Percentiles rank a stretch among this genome's conserved stretches.
These are phyloP conservation scores for Myotis yumanensis DNA, from an alignment of 2,113 vertebrate genomes.

Conservation along the genomic window DNA sequence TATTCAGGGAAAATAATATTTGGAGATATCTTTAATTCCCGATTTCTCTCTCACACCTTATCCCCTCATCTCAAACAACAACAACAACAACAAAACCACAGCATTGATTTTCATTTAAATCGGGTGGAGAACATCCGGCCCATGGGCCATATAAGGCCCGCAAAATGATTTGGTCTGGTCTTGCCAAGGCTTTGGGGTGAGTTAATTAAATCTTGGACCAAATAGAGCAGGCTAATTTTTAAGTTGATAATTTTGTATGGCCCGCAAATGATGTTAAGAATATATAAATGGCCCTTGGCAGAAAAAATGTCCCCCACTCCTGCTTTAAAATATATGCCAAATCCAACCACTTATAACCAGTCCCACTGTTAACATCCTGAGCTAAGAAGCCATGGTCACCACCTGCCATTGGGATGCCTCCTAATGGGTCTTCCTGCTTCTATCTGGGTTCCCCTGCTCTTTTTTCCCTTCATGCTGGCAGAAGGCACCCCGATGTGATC, in stretches of 20 bases:
- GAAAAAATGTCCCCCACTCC: no score
- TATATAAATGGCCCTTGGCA: no score
- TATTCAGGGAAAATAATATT: background rate
- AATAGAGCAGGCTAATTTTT: no score
- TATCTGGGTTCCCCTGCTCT: no score
- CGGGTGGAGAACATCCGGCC: no score
- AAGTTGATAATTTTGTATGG: no score
- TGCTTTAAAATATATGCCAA: background rate
- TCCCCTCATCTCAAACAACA: background rate
- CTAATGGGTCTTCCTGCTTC: background rate
- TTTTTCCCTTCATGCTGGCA: rapidly evolving
- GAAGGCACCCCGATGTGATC: background rate
- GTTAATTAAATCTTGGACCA: no score
- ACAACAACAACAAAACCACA: background rate
- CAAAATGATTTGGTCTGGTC: no score
- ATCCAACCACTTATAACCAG: background rate
- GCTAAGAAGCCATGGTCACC: background rate
- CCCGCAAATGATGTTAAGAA: no score
- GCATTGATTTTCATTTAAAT: background rate
- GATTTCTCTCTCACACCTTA: background rate
- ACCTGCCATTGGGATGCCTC: background rate
- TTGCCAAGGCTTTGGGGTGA: no score
- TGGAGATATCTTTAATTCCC: background rate
- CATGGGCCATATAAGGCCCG: no score
- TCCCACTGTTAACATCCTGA: background rate